Evolutionary conservation across 2,113 vertebrate genomes (phyloP).

Genomic region (Neolamprologus tretocephalus): DNA sequence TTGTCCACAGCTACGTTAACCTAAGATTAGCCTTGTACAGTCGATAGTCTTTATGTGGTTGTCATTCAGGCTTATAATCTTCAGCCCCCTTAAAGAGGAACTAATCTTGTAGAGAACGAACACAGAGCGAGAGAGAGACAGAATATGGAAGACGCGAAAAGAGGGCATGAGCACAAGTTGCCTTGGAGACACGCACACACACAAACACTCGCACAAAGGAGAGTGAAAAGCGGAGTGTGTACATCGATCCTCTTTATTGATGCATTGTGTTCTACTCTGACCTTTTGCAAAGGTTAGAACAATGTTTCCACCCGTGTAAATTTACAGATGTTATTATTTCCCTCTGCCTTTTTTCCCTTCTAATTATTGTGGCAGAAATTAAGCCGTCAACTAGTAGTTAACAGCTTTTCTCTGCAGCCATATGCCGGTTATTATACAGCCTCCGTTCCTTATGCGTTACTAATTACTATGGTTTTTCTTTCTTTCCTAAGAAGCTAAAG

Average conservation of each 20-base stretch:
- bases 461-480: background rate
- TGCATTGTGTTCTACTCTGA: background rate
- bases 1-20: slow-evolving; percentile 36
- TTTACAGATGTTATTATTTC: background rate
- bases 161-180: background rate
- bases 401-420: background rate
- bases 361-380: background rate
- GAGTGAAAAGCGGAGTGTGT: background rate
- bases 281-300: slow-evolving; percentile 4
- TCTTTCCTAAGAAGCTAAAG: background rate
- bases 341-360: background rate
- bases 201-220: background rate
- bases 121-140: background rate
- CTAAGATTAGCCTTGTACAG: slow-evolving; percentile 37
- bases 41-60: slow-evolving; percentile 38
- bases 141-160: background rate
- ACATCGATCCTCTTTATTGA: slow-evolving; percentile 2
- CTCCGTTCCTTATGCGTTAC: background rate
- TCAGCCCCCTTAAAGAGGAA: background rate
- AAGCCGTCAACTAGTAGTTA: background rate
- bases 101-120: background rate
- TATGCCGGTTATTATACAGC: background rate
- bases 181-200: background rate
- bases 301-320: background rate
- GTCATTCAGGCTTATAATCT: slow-evolving; percentile 23